These are phyloP conservation scores for Pandemis heparana DNA, from an alignment of 2,888 invertebrate genomes.

Conservation along the genomic window DNA sequence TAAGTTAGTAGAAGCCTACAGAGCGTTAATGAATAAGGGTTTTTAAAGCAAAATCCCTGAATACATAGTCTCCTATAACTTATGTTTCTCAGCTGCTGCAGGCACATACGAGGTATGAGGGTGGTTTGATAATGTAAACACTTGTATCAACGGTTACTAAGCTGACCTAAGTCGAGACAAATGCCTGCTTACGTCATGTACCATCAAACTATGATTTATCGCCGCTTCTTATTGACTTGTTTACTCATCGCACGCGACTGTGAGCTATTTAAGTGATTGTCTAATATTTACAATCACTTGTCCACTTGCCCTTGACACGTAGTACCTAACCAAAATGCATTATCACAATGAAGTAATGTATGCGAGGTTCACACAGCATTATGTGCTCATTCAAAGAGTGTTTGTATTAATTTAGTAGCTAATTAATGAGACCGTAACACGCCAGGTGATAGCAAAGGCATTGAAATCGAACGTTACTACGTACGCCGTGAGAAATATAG, in stretches of 20 bases:
- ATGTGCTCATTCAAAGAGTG: slow-evolving; percentile 21
- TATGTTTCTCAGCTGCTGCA: not conserved
- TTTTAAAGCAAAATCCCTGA: too few species aligned
- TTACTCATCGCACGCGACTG: slow-evolving; percentile 20
- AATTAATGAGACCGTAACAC: slow-evolving; percentile 40
- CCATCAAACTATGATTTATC: slow-evolving; percentile 26
- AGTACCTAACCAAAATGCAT: slow-evolving; percentile 14
- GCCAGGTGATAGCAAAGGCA: slow-evolving; percentile 28
- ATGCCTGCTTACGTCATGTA: slow-evolving; percentile 31
- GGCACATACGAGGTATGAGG: not conserved
- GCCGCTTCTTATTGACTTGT: slow-evolving; percentile 29
- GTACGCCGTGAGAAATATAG: slow-evolving; percentile 35
- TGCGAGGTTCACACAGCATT: slow-evolving; percentile 32
- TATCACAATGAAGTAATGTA: slow-evolving; percentile 21
- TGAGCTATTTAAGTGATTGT: slow-evolving; percentile 30
- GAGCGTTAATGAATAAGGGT: too few species aligned
- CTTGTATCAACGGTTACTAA: not conserved
- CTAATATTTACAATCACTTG: slow-evolving; percentile 32
- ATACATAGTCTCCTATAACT: not conserved
- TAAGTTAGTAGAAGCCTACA: too few species aligned
- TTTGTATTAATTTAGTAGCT: slow-evolving; percentile 25
- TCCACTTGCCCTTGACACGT: slow-evolving; percentile 28
- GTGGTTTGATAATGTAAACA: not conserved
- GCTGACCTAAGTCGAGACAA: slow-evolving; percentile 7
- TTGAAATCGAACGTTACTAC: slow-evolving; percentile 36